A percentile compares a stretch with the other conserved stretches of the same genome.
These are phyloP conservation scores for Stenchaetothrips biformis DNA, from an alignment of 2,888 invertebrate genomes.

Conservation along the genomic window DNA sequence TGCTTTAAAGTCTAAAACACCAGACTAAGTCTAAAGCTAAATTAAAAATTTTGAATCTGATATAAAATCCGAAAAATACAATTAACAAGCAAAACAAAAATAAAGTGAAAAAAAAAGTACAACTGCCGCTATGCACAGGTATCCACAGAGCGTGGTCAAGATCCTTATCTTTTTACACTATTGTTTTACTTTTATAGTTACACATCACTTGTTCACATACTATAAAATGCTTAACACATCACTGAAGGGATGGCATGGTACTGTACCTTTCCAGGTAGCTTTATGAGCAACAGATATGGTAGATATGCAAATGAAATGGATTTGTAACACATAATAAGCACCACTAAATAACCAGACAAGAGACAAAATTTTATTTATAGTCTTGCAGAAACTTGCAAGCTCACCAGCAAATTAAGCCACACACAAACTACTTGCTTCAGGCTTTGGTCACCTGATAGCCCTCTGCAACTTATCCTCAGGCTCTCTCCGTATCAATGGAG, in stretches of 20 bases:
- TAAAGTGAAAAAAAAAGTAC: neutral
- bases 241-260: neutral
- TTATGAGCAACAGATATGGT: neutral
- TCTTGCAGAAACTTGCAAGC: neutral
- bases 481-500: too few species aligned
- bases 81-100: neutral
- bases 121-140: constrained; percentile 16
- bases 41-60: too few species aligned
- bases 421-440: constrained; percentile 21
- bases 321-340: constrained; percentile 13
- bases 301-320: constrained; percentile 6
- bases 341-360: constrained; percentile 12
- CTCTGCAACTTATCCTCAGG: neutral
- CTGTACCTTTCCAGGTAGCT: neutral
- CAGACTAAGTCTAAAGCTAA: too few species aligned
- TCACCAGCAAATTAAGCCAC: neutral
- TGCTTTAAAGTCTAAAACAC: too few species aligned
- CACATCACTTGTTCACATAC: neutral
- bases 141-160: neutral
- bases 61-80: too few species aligned
- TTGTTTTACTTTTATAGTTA: neutral
- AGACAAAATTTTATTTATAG: neutral
- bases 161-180: neutral
- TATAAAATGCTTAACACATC: neutral
- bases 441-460: neutral